Conservation (phyloP, 2,888 invertebrate species). For the Aphrophora alni region DNA sequence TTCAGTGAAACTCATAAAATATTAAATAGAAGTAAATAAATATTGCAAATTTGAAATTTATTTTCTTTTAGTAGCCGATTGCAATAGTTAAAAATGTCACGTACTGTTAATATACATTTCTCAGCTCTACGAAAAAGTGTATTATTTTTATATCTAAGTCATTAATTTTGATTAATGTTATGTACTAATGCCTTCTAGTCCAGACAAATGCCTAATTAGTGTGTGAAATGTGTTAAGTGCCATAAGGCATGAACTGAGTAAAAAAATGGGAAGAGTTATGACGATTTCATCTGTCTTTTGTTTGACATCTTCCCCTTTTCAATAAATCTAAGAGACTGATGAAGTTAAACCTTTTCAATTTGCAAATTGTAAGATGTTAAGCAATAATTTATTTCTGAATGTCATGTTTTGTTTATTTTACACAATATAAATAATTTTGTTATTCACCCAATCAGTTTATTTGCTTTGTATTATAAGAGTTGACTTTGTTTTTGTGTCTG, state of each 20-base stretch:
- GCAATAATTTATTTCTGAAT: constrained; percentile 1
- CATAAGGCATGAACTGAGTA: constrained; percentile 31
- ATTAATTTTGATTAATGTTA: not conserved
- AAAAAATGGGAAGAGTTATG: constrained; percentile 3
- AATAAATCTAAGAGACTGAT: constrained; percentile 4
- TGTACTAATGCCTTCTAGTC: constrained; percentile 9
- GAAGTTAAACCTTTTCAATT: not conserved
- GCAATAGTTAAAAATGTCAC: not conserved
- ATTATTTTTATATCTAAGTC: not conserved
- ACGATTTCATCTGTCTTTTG: constrained; percentile 6
- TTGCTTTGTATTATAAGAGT: not conserved
- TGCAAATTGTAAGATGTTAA: not conserved
- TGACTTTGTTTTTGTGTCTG: not conserved
- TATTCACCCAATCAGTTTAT: constrained; percentile 2
- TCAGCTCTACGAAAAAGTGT: not conserved
- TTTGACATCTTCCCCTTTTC: not conserved
- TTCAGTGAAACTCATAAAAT: not conserved
- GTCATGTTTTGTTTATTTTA: not conserved
- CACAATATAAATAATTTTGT: not conserved
- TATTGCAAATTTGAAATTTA: not conserved
- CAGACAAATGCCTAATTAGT: not conserved
- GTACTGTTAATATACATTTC: not conserved
- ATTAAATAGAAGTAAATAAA: not conserved
- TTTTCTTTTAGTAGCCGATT: not conserved
- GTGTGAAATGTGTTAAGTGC: constrained; percentile 13